These are phyloP conservation scores for Mobula hypostoma DNA, from an alignment of 2,113 vertebrate species.

Conservation along the genomic window DNA sequence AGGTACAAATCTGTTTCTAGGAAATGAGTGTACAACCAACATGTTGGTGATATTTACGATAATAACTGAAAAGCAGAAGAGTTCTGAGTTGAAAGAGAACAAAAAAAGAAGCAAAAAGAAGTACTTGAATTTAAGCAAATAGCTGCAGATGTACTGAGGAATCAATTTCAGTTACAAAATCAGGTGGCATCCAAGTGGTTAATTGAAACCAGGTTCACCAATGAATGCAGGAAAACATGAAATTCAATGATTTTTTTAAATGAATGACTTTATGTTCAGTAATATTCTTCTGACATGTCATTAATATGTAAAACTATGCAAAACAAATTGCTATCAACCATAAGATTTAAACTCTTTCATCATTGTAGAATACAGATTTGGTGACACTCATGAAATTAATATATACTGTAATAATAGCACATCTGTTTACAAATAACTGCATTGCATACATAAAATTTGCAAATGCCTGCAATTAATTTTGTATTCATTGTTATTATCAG, in stretches of 20 bases:
- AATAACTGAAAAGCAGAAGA: neutral
- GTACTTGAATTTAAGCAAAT: neutral
- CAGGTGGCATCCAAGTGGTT: neutral
- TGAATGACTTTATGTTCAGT: neutral
- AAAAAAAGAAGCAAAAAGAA: too few species aligned
- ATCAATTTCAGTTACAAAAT: neutral
- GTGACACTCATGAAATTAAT: neutral
- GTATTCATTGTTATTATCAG: constrained; percentile 17
- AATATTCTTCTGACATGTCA: neutral
- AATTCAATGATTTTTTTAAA: neutral
- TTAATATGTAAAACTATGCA: constrained; percentile 16
- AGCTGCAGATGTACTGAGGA: neutral
- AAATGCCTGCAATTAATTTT: constrained; percentile 30
- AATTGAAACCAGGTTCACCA: neutral
- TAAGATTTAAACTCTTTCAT: neutral
- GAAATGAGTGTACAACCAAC: neutral
- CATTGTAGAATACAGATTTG: constrained; percentile 19
- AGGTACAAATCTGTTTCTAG: neutral
- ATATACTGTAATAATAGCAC: neutral
- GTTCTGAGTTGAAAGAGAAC: neutral
- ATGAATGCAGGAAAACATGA: neutral
- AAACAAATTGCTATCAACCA: constrained; percentile 24
- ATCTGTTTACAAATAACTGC: constrained; percentile 28
- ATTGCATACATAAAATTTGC: neutral
- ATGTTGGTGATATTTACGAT: neutral